A percentile compares a stretch with the other conserved stretches of the same genome.
These are phyloP conservation scores for Rhabdomys pumilio DNA, from an alignment of 2,797 vertebrate genomes.

Conservation along the genomic window DNA sequence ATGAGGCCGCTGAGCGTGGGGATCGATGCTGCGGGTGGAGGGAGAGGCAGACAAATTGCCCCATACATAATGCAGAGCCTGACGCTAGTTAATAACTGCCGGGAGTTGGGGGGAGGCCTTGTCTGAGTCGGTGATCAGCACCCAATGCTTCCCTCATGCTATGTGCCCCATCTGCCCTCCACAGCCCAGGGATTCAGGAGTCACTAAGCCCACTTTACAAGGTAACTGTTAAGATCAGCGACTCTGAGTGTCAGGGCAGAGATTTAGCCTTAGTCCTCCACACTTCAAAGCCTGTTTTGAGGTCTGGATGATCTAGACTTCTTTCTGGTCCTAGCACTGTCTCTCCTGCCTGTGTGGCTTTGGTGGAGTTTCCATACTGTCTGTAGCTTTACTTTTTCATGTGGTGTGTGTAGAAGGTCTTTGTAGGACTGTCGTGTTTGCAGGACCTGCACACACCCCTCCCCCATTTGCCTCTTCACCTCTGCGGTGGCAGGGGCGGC, in stretches of 20 bases:
- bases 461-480: too few species aligned
- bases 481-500: neutral
- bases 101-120: neutral
- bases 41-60: constrained; percentile 90
- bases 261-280: neutral
- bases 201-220: neutral
- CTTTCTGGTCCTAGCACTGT: neutral
- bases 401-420: too few species aligned
- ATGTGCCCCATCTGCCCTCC: neutral
- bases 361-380: neutral
- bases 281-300: neutral
- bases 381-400: neutral
- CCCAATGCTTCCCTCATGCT: neutral
- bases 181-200: accelerated
- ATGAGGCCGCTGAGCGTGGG: constrained; percentile 93
- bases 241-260: neutral
- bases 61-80: constrained; percentile 90
- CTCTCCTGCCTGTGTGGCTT: constrained; percentile 13
- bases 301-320: neutral
- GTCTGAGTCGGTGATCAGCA: constrained; percentile 31
- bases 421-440: neutral
- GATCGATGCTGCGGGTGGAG: constrained; percentile 95
- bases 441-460: neutral
- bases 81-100: constrained; percentile 59
- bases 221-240: neutral